A percentile compares a stretch with the other conserved stretches of the same genome.
Conservation (phyloP, 2,888 invertebrate species). For the Dynastes hyllus region DNA sequence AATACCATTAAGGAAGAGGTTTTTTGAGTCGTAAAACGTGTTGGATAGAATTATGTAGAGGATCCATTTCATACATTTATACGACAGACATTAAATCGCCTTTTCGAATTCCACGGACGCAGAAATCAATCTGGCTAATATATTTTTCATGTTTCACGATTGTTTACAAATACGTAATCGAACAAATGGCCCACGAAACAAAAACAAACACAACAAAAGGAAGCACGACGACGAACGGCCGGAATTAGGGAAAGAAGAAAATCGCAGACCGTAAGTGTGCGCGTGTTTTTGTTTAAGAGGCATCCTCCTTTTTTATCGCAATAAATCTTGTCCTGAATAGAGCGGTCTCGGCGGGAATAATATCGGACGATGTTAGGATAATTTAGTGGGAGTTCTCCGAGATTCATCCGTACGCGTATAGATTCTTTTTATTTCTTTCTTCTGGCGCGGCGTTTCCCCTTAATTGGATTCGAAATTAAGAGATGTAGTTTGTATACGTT, state of each 20-base stretch:
- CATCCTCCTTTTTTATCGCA: slow-evolving; percentile 32
- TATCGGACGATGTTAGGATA: slow-evolving; percentile 45
- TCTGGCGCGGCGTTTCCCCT: neutral
- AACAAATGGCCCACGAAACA: slow-evolving; percentile 21
- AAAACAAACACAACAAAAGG: neutral
- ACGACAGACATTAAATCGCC: too few species aligned
- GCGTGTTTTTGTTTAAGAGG: slow-evolving; percentile 39
- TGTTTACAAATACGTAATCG: slow-evolving; percentile 34
- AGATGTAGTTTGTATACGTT: neutral
- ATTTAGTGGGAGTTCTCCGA: slow-evolving; percentile 43
- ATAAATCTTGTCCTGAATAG: slow-evolving; percentile 40
- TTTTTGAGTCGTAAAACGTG: too few species aligned
- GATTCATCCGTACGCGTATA: slow-evolving; percentile 28
- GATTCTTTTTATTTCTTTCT: neutral
- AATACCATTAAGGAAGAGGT: too few species aligned
- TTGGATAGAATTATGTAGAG: too few species aligned
- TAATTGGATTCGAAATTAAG: slow-evolving; percentile 35
- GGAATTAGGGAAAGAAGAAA: slow-evolving; percentile 22
- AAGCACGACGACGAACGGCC: slow-evolving; percentile 10
- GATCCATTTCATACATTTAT: too few species aligned
- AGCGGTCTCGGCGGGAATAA: slow-evolving; percentile 32
- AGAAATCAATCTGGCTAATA: slow-evolving; percentile 30
- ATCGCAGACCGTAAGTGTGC: slow-evolving; percentile 18
- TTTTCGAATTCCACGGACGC: neutral
- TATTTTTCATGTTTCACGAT: slow-evolving; percentile 34